Evolutionary conservation across 2,888 invertebrate genomes (phyloP).

Genomic region (Vanessa cardui): DNA sequence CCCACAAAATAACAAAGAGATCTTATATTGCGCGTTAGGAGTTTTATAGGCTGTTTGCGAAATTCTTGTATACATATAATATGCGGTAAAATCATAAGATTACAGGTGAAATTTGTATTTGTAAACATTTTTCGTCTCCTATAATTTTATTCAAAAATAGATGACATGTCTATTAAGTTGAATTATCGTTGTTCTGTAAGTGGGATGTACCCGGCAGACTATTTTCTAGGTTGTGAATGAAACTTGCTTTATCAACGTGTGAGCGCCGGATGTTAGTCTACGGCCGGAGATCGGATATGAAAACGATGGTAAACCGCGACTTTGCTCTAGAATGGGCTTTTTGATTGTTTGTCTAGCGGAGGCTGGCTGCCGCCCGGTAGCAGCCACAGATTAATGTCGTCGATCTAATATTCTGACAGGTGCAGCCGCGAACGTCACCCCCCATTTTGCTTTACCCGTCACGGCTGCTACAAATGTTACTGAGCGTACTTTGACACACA

Average conservation of each 20-base stretch:
- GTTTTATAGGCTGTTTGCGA: constrained; percentile 76
- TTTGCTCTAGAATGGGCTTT: constrained; percentile 66
- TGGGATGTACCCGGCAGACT: not conserved
- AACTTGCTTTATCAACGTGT: constrained; percentile 30
- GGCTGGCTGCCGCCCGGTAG: constrained; percentile 41
- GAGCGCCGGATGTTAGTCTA: constrained; percentile 54
- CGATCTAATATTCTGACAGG: constrained; percentile 77
- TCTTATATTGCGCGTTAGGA: constrained; percentile 71
- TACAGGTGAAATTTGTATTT: not conserved
- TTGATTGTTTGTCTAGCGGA: constrained; percentile 62
- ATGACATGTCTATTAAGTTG: no score
- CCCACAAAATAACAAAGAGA: constrained; percentile 80
- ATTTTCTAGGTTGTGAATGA: constrained; percentile 13
- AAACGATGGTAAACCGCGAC: constrained; percentile 64
- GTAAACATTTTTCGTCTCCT: not conserved
- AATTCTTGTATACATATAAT: constrained; percentile 55
- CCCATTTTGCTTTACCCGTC: constrained; percentile 38
- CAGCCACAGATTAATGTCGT: constrained; percentile 69
- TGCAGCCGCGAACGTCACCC: constrained; percentile 49
- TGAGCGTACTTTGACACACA: constrained; percentile 13
- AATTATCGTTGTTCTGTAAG: no score
- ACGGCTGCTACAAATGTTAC: constrained; percentile 37
- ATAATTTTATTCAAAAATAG: no score
- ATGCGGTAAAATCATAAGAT: constrained; percentile 31
- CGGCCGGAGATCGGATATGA: constrained; percentile 64